A percentile compares a stretch with the other conserved stretches of the same genome.
These are phyloP conservation scores for Aplodontia rufa DNA, from an alignment of 2,113 vertebrate species.

Conservation along the genomic window DNA sequence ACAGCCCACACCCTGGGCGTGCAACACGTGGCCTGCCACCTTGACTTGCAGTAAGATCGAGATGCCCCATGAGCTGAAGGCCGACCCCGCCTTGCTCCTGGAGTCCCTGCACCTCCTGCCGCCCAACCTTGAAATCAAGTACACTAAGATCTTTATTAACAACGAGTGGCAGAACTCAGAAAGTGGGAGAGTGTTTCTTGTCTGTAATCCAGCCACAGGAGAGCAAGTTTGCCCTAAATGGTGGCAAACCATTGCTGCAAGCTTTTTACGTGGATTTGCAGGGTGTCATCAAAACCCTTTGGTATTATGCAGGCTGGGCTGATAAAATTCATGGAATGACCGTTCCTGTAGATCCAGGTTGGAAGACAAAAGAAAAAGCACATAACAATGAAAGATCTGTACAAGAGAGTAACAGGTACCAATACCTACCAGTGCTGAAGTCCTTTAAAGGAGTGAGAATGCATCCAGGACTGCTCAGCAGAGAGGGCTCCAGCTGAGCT, in stretches of 20 bases:
- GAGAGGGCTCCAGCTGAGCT: no score
- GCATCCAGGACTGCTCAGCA: neutral
- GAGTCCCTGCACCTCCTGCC: no score
- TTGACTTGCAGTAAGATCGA: no score
- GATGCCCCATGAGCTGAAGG: no score
- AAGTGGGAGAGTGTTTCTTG: constrained; percentile 92
- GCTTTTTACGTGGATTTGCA: constrained; percentile 98
- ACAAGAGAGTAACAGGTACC: neutral
- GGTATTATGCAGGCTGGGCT: constrained; percentile 98
- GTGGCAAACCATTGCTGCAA: constrained; percentile 97
- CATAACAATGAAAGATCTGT: neutral
- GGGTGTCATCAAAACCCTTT: constrained; percentile 97
- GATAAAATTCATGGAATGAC: constrained; percentile 98
- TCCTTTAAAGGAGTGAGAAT: neutral
- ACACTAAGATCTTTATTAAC: constrained; percentile 99
- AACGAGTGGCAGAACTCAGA: constrained; percentile 99
- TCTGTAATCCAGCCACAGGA: constrained; percentile 94
- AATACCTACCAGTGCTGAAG: no score
- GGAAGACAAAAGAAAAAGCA: neutral
- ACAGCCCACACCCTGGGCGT: no score
- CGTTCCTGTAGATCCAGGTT: constrained; percentile 90
- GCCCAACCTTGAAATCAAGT: no score
- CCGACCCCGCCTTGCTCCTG: no score
- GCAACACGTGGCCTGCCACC: no score
- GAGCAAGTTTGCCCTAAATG: constrained; percentile 97